Base-by-base conservation (phyloP, 2,113 vertebrate genomes). In the Tenebrosternarchus preto region DNA sequence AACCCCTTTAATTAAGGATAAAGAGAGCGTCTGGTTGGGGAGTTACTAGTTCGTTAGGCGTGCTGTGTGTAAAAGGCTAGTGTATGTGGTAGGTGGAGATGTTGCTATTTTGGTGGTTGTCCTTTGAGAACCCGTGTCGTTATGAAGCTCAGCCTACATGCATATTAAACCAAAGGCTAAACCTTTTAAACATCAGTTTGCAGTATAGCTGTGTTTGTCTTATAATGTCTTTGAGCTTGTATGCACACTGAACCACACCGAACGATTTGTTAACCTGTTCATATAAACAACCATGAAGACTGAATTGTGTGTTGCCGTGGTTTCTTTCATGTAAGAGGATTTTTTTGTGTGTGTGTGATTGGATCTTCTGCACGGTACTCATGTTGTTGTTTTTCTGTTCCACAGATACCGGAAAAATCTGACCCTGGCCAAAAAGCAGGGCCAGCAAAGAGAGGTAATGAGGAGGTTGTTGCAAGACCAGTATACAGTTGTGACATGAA, bases 371-470 rank as follows among this genome's bases (percentile, higher is more conserved):
- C 33, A 74, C n/a, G 78, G 59, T 22, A 25, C 9, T 77, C 1
- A 56, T 74, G 76, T 29, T 33, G 20, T 64, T 64, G n/a, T 3
- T 20, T 81, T 82, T 66, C 1, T 56, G 82, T 81, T 82, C 5
- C n/a, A 73, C 78, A 99, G 97, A 76, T 99, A 97, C 91, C 93
- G 93, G 86, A 80, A 90, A 78, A 99, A 96, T 88, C 86, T 98
- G 87, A 86, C 88, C 43, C 92, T 95, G 78, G 95, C 95, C 67
- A 98, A 98, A 92, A 90, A 88, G 86, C 94, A 95, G 78, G 92
- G 93, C 4, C 85, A 82, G 80, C 66, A 83, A 78, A 91, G 87
- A 83, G 90, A 94, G 95, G 97, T 98, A 95, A 74, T 64, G 61
- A 31, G 67, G 33, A 4, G 25, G 60, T 43, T 36, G 17, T 22